Base-by-base conservation (phyloP, 2,113 vertebrate species). In the Hemiprocne comata region DNA sequence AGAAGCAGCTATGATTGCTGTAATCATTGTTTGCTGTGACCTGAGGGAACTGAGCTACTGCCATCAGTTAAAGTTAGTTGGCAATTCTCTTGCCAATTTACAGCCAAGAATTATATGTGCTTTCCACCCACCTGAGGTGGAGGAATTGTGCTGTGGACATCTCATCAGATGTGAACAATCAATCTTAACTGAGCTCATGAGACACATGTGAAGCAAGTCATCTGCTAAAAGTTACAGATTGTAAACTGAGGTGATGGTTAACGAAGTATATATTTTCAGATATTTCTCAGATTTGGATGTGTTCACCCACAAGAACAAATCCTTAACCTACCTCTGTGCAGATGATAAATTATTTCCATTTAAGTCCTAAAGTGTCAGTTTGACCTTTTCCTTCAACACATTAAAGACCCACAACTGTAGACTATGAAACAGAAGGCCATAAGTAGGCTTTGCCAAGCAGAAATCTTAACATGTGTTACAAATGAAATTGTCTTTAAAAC, bases 301-400 rank as follows among this genome's bases (percentile, higher is more conserved):
- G 34, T 53, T 83, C 48, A 7, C 55, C 25, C 58, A 58, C 74
- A 83, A 42, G 67, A 90, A 62, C 19, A 90, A 93, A 74, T 66
- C 17, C 66, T 93, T 64, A 75, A 17, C 17, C 83, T 40, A 60
- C 23, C 33, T 57, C 29, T 13, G 18, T n/a, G 53, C 38, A 72
- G 53, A 40, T 64, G 48, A 94, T 72, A 75, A 88, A 90, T 90
- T 92, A 81, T 71, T 92, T 86, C 4, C 3, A 75, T 93, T 87
- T 84, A 86, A 70, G 20, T 53, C 66, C n/a, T 48, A 21, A 53
- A 80, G 67, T 17, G 16, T 76, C 51, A 40, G 38, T 84, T 38
- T 95, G 85, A 90, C 72, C 83, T 94, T 94, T 84, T 83, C 38
- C 25, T 93, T 88, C 57, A 87, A 60, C 9, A 53, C 58, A 42